These are phyloP conservation scores for Otolemur crassicaudatus DNA, from an alignment of 2,797 vertebrate species.

Conservation along the genomic window DNA sequence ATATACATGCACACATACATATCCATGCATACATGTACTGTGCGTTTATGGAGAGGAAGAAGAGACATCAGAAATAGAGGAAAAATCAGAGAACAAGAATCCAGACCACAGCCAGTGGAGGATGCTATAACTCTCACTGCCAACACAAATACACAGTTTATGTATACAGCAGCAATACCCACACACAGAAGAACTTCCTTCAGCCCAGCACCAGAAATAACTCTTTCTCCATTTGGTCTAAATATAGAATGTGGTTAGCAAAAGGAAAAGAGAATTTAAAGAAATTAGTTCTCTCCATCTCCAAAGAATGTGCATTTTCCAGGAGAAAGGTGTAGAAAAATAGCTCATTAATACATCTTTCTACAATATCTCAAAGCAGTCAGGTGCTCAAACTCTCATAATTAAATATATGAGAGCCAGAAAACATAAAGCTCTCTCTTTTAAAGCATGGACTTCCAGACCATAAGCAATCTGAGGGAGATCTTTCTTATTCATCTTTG, in stretches of 20 bases:
- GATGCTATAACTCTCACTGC: not conserved
- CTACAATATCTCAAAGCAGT: not conserved
- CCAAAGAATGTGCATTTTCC: conserved; percentile 39
- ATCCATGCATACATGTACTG: not conserved
- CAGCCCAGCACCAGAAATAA: conserved; percentile 39
- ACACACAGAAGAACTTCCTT: conserved; percentile 9
- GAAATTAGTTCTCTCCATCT: conserved; percentile 34
- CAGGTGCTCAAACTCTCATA: not conserved
- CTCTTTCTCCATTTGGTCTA: conserved; percentile 41
- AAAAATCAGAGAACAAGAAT: conserved; percentile 29
- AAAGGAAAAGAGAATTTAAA: conserved; percentile 46
- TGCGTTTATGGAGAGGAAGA: not conserved
- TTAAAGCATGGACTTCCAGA: not conserved
- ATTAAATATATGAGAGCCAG: not conserved
- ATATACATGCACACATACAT: not conserved
- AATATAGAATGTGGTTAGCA: conserved; percentile 37
- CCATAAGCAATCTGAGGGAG: not conserved
- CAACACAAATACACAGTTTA: not conserved
- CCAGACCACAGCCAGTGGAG: not conserved
- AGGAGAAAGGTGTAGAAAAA: conserved; percentile 27
- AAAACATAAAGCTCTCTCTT: not conserved
- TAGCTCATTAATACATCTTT: not conserved
- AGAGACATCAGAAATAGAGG: conserved; percentile 32
- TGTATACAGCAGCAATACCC: not conserved
- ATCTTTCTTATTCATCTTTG: not conserved